A percentile compares a stretch with the other conserved stretches of the same genome.
phyloP scores from a whole-genome alignment of 2,113 vertebrate species.

The Phaethornis superciliosus region DNA sequence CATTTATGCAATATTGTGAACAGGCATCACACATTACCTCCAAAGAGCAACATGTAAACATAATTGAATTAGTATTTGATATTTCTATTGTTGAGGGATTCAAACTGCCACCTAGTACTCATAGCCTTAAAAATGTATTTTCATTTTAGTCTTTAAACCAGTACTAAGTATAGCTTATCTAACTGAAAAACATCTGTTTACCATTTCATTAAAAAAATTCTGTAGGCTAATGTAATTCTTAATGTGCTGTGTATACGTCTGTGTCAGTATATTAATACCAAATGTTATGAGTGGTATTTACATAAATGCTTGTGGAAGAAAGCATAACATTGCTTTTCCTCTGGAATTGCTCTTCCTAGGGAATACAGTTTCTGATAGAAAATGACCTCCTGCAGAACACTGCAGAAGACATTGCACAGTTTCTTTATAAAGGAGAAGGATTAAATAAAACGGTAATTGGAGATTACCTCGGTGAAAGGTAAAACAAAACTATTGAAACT shows the following conservation, averaged over 20 bases:
- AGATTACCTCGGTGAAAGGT: constrained; percentile 98
- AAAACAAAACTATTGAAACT: constrained; percentile 15
- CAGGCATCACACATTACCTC: background rate
- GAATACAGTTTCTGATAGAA: constrained; percentile 96
- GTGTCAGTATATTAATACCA: background rate
- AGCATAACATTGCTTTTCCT: background rate
- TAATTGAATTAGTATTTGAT: background rate
- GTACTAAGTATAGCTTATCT: background rate
- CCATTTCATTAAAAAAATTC: background rate
- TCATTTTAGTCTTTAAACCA: background rate
- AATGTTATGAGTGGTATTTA: background rate
- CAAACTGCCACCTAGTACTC: constrained; percentile 7
- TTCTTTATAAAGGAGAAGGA: constrained; percentile 98
- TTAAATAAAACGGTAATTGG: constrained; percentile 98
- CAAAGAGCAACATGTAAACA: background rate
- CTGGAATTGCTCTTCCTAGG: constrained; percentile 72
- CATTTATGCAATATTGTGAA: background rate
- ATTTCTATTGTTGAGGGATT: background rate
- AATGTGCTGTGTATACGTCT: background rate
- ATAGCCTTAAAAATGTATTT: background rate
- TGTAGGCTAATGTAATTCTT: background rate
- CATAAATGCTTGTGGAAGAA: background rate
- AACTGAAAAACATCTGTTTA: background rate
- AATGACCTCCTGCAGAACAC: constrained; percentile 96
- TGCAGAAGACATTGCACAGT: constrained; percentile 95